A percentile compares a stretch with the other conserved stretches of the same genome.
These are phyloP conservation scores for Embidobia sp. DNA, from an alignment of 2,888 invertebrate species.

Conservation along the genomic window DNA sequence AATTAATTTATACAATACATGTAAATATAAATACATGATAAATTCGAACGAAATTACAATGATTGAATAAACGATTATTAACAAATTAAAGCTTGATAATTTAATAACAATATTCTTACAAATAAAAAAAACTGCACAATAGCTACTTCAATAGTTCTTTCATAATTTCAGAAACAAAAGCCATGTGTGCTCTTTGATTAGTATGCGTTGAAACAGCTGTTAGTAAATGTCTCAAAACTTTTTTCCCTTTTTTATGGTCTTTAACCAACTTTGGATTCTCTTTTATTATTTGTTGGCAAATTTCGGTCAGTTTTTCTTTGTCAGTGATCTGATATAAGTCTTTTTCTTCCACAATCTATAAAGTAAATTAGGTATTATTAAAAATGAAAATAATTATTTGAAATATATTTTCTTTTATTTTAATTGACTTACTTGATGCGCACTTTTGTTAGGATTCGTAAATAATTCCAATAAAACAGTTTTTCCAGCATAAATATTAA, in stretches of 20 bases:
- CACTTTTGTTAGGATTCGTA: conserved; percentile 78
- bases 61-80: too few relatives aligned
- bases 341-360: conserved; percentile 84
- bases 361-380: conserved; percentile 2
- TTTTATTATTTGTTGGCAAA: conserved; percentile 85
- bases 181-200: conserved; percentile 87
- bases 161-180: conserved; percentile 82
- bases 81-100: too few relatives aligned
- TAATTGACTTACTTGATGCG: conserved; percentile 80
- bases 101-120: too few relatives aligned
- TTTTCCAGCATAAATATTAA: conserved; percentile 85
- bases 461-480: conserved; percentile 82
- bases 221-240: conserved; percentile 86
- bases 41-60: too few relatives aligned
- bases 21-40: too few relatives aligned
- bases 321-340: conserved; percentile 87
- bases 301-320: conserved; percentile 83
- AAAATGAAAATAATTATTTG: too few relatives aligned
- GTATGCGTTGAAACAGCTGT: conserved; percentile 85
- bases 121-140: background rate
- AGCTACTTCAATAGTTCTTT: conserved; percentile 83
- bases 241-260: conserved; percentile 88
- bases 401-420: too few relatives aligned
- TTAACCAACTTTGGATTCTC: conserved; percentile 86
- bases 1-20: too few relatives aligned